Conservation (phyloP, 2,113 vertebrate genomes). For the Podilymbus podiceps region DNA sequence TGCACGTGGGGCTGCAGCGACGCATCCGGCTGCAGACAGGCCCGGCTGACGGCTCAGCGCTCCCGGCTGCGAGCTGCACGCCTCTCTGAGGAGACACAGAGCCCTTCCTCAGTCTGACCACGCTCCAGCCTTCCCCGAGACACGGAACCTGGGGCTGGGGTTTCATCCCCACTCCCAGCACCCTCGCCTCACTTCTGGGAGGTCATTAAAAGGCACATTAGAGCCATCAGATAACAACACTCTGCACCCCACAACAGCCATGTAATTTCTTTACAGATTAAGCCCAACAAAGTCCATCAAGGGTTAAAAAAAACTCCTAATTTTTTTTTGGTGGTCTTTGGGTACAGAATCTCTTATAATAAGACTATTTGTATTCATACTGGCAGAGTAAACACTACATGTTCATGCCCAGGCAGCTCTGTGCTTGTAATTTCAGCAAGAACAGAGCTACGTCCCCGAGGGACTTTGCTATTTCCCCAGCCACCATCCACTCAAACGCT, state of each 20-base stretch:
- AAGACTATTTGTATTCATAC: slow-evolving; percentile 87
- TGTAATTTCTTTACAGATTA: background rate
- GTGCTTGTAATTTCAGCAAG: slow-evolving; percentile 83
- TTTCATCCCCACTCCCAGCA: background rate
- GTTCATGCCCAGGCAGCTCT: slow-evolving; percentile 83
- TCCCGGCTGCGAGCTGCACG: background rate
- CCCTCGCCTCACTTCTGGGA: background rate
- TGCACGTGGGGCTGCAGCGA: background rate
- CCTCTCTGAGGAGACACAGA: background rate
- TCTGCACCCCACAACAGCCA: background rate
- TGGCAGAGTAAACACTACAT: slow-evolving; percentile 84
- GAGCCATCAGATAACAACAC: background rate
- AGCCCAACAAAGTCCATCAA: slow-evolving; percentile 27
- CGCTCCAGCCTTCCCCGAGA: background rate
- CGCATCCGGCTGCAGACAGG: background rate
- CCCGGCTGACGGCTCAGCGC: background rate
- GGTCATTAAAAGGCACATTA: background rate
- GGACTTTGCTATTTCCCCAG: slow-evolving; percentile 75
- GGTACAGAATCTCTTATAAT: slow-evolving; percentile 81
- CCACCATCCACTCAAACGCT: slow-evolving; percentile 73
- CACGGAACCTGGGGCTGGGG: background rate
- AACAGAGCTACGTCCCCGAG: slow-evolving; percentile 79
- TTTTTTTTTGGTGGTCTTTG: slow-evolving; percentile 74
- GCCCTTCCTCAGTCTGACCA: rapidly evolving
- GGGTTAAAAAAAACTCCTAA: slow-evolving; percentile 74